Percentiles rank a stretch among this genome's conserved stretches.
These are phyloP conservation scores for Siphamia tubifer DNA, from an alignment of 2,113 vertebrate genomes.

Conservation along the genomic window DNA sequence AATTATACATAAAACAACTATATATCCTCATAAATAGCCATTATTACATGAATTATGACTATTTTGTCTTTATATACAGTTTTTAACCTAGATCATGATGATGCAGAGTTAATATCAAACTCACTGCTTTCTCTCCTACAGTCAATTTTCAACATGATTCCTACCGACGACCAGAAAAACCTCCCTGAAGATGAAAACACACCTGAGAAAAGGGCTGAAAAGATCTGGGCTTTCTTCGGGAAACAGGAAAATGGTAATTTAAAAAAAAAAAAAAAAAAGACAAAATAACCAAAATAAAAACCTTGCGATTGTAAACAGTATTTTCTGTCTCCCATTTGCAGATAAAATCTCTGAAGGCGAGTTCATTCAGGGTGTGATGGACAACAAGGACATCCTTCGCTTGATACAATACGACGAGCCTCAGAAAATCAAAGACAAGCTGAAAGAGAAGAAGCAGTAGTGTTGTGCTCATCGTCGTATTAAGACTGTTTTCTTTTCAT, in stretches of 20 bases:
- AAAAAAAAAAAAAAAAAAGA: too few species aligned
- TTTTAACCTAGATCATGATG: not conserved
- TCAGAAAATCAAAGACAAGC: conserved; percentile 86
- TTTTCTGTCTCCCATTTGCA: conserved; percentile 40
- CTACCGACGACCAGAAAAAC: conserved; percentile 75
- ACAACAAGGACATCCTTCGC: conserved; percentile 89
- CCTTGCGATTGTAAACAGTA: not conserved
- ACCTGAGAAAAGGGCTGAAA: conserved; percentile 85
- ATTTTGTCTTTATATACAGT: not conserved
- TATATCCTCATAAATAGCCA: too few species aligned
- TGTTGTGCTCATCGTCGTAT: not conserved
- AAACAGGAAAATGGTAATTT: conserved; percentile 89
- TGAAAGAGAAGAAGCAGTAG: conserved; percentile 85
- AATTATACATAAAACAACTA: too few species aligned
- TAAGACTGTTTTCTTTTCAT: conserved; percentile 51
- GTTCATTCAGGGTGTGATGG: conserved; percentile 88
- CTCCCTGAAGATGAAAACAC: conserved; percentile 88
- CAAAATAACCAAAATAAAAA: too few species aligned
- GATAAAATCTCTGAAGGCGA: conserved; percentile 89
- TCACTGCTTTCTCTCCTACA: conserved; percentile 36
- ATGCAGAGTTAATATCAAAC: not conserved
- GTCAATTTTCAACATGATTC: conserved; percentile 94
- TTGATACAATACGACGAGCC: conserved; percentile 90
- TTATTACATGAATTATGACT: too few species aligned
- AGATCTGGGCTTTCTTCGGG: conserved; percentile 88